These are phyloP conservation scores for Sebastes glaucus DNA, from an alignment of 2,797 vertebrate genomes.

Conservation along the genomic window DNA sequence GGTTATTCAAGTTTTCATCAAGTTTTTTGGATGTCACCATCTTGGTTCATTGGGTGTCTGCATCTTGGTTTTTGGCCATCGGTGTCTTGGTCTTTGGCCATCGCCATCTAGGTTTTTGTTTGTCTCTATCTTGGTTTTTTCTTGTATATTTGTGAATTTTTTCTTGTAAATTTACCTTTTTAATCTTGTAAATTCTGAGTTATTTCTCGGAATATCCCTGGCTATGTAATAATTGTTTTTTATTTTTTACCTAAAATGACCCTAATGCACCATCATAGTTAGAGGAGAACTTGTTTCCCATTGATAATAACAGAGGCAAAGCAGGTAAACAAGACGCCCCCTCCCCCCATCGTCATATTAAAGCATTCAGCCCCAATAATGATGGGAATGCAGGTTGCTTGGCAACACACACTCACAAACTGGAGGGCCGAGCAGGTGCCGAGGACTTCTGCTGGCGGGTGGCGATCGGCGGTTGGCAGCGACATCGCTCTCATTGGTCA, in stretches of 20 bases:
- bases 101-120: too few species aligned
- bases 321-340: slow-evolving; percentile 1
- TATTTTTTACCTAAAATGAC: too few species aligned
- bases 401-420: slow-evolving; percentile 53
- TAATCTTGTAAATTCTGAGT: neutral
- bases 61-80: too few species aligned
- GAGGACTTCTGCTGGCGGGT: slow-evolving; percentile 24
- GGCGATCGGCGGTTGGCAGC: slow-evolving; percentile 46
- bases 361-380: neutral
- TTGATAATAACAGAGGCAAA: neutral
- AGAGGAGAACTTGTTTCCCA: neutral
- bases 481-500: slow-evolving; percentile 32
- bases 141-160: too few species aligned
- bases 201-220: neutral
- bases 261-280: neutral
- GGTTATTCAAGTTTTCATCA: neutral
- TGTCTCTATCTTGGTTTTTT: too few species aligned
- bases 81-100: too few species aligned
- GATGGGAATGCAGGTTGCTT: slow-evolving; percentile 47
- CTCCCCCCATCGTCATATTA: neutral
- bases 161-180: too few species aligned
- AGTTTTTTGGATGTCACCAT: too few species aligned
- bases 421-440: slow-evolving; percentile 57
- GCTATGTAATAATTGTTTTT: too few species aligned
- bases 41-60: too few species aligned